Conservation (phyloP, 2,888 invertebrate species). For the Andrena hattorfiana region DNA sequence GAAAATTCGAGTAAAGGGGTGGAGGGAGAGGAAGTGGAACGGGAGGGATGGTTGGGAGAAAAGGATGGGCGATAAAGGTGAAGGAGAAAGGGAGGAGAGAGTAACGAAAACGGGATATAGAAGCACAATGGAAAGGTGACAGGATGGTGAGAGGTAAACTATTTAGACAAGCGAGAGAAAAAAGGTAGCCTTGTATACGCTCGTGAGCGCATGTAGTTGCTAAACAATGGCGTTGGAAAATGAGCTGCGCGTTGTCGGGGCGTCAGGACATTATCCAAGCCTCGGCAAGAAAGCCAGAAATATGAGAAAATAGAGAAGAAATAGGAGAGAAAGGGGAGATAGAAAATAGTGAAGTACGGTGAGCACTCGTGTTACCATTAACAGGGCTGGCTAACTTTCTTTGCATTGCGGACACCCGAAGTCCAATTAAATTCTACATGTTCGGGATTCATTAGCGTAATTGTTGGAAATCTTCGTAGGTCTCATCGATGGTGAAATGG, state of each 20-base stretch:
- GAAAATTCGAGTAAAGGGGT: background rate
- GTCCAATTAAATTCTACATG: no score
- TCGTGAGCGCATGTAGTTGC: slow-evolving; percentile 54
- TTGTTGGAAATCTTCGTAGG: no score
- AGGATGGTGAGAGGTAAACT: background rate
- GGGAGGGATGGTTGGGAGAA: background rate
- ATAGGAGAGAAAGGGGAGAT: slow-evolving; percentile 13
- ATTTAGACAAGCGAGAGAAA: slow-evolving; percentile 30
- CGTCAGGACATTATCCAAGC: slow-evolving; percentile 32
- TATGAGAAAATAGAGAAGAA: background rate
- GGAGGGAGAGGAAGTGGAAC: background rate
- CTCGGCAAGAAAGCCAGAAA: background rate
- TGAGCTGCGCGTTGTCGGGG: slow-evolving; percentile 51
- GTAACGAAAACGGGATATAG: slow-evolving; percentile 38
- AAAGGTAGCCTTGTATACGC: slow-evolving; percentile 43
- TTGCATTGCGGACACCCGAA: background rate
- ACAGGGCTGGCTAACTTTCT: background rate
- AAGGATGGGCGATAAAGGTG: background rate
- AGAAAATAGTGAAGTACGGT: slow-evolving; percentile 33
- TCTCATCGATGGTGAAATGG: no score
- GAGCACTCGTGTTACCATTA: slow-evolving; percentile 18
- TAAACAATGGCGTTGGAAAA: slow-evolving; percentile 67
- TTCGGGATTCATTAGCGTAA: no score
- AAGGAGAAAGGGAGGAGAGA: background rate
- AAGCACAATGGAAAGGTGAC: slow-evolving; percentile 9